phyloP scores from a whole-genome alignment of 2,888 invertebrate species.

The Heliconius charithonia region DNA sequence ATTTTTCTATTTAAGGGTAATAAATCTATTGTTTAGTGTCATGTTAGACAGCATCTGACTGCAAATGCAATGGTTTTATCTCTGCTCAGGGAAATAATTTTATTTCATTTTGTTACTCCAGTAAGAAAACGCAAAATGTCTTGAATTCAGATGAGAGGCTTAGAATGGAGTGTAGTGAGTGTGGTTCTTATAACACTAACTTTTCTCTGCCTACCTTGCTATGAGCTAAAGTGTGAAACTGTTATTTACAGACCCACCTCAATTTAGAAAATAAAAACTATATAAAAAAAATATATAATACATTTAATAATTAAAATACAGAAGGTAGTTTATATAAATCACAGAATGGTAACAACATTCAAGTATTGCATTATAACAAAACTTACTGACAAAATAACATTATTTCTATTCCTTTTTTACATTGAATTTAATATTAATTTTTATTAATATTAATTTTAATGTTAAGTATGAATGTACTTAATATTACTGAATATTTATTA shows the following conservation, averaged over 20 bases:
- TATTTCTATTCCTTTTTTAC: not conserved
- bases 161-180: too few relatives aligned
- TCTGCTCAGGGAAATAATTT: not conserved
- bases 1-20: not conserved
- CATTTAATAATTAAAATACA: not conserved
- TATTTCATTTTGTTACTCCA: not conserved
- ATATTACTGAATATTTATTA: too few relatives aligned
- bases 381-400: not conserved
- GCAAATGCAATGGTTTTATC: too few relatives aligned
- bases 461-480: too few relatives aligned
- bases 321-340: not conserved
- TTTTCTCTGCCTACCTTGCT: too few relatives aligned
- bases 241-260: not conserved
- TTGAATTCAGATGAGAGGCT: not conserved
- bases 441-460: too few relatives aligned
- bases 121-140: not conserved
- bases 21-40: not conserved
- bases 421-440: not conserved
- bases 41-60: too few relatives aligned
- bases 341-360: not conserved
- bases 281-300: constrained; percentile 11
- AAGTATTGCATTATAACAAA: not conserved
- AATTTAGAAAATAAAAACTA: not conserved
- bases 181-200: too few relatives aligned
- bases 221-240: not conserved